Conservation (phyloP, 2,113 vertebrate genomes). For the Mystacornis crossleyi region DNA sequence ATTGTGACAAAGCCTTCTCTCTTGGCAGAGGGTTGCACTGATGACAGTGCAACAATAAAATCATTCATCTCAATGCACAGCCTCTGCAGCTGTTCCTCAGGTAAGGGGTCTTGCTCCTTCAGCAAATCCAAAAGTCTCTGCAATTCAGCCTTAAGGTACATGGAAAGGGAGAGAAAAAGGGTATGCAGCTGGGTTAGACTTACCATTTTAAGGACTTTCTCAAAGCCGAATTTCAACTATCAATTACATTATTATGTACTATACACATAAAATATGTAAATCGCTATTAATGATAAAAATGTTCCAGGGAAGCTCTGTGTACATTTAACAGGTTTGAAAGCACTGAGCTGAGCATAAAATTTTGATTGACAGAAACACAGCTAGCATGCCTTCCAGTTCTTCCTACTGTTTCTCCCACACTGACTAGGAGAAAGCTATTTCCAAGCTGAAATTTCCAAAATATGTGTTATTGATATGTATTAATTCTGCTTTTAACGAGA, state of each 20-base stretch:
- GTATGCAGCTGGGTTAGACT: neutral
- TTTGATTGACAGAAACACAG: neutral
- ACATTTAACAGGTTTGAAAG: neutral
- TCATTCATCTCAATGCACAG: constrained; percentile 89
- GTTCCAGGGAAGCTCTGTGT: neutral
- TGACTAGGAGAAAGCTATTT: neutral
- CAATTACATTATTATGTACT: neutral
- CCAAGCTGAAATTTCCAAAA: neutral
- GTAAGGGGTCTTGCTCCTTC: constrained; percentile 76
- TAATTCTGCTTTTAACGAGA: neutral
- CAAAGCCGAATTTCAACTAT: neutral
- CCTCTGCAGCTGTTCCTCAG: constrained; percentile 83
- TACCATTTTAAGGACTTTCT: neutral
- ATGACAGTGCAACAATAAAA: constrained; percentile 83
- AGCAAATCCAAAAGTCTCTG: constrained; percentile 81
- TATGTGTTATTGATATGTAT: neutral
- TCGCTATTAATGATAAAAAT: neutral
- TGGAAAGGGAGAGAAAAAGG: neutral
- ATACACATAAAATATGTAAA: neutral
- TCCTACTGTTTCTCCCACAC: neutral
- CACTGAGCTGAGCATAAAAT: neutral
- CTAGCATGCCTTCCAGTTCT: neutral
- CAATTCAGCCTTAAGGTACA: constrained; percentile 78
- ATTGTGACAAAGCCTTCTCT: constrained; percentile 96
- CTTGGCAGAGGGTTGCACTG: constrained; percentile 94